Conservation (phyloP, 2,113 vertebrate genomes). For the Cariama cristata region DNA sequence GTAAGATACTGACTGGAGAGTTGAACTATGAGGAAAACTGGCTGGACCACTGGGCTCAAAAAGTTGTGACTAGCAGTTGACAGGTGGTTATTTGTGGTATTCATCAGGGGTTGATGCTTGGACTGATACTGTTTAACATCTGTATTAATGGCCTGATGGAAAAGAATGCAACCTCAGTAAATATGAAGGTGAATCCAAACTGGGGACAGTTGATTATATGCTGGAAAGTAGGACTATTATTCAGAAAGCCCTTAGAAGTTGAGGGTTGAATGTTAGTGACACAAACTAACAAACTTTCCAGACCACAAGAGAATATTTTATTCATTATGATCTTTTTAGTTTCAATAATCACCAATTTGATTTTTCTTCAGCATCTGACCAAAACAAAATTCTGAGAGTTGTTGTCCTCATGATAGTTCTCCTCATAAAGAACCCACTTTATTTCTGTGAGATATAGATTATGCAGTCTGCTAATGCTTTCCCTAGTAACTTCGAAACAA, state of each 20-base stretch:
- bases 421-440: not conserved
- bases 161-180: not conserved
- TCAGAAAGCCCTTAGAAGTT: not conserved
- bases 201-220: not conserved
- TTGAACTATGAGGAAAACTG: not conserved
- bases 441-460: not conserved
- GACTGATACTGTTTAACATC: not conserved
- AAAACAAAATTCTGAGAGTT: not conserved
- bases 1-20: not conserved
- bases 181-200: not conserved
- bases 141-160: not conserved
- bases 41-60: not conserved
- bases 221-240: not conserved
- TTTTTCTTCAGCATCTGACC: not conserved
- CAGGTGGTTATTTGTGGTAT: not conserved
- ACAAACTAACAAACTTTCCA: not conserved
- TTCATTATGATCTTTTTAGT: not conserved
- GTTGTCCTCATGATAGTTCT: not conserved
- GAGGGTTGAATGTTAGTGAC: not conserved
- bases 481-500: not conserved
- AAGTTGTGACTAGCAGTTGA: not conserved
- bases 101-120: not conserved
- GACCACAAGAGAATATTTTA: not conserved
- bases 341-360: not conserved
- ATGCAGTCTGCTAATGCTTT: not conserved